phyloP scores from a whole-genome alignment of 2,797 vertebrate genomes.

The Acanthornis magna region DNA sequence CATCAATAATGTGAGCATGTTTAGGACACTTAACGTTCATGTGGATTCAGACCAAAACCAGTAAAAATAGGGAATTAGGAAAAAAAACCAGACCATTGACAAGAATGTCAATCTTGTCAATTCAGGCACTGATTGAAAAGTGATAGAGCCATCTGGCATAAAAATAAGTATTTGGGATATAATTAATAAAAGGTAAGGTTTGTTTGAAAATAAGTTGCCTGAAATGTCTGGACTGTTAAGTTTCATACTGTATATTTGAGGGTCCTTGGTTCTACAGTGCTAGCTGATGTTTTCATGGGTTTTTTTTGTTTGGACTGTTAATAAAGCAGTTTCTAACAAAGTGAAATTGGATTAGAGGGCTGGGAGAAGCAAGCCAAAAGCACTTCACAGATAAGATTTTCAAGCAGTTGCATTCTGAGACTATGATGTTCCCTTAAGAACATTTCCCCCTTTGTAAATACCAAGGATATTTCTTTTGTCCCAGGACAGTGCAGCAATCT shows the following conservation, averaged over 20 bases:
- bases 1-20: rapidly evolving
- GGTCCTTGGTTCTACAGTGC: background rate
- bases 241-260: background rate
- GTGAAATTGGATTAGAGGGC: background rate
- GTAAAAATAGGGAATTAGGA: background rate
- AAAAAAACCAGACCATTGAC: rapidly evolving
- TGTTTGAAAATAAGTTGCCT: background rate
- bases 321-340: background rate
- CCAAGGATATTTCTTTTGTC: background rate
- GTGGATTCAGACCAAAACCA: background rate
- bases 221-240: background rate
- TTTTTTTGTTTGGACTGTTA: background rate
- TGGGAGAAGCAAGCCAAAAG: background rate
- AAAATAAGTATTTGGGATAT: background rate
- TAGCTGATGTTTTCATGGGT: background rate
- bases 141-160: background rate
- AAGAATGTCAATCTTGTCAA: background rate
- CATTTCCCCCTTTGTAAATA: background rate
- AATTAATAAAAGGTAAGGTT: background rate
- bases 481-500: background rate
- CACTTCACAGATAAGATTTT: background rate
- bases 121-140: background rate
- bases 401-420: background rate
- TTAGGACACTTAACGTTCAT: rapidly evolving
- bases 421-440: background rate